These are phyloP conservation scores for Nettapus auritus DNA, from an alignment of 2,113 vertebrate genomes.

Conservation along the genomic window DNA sequence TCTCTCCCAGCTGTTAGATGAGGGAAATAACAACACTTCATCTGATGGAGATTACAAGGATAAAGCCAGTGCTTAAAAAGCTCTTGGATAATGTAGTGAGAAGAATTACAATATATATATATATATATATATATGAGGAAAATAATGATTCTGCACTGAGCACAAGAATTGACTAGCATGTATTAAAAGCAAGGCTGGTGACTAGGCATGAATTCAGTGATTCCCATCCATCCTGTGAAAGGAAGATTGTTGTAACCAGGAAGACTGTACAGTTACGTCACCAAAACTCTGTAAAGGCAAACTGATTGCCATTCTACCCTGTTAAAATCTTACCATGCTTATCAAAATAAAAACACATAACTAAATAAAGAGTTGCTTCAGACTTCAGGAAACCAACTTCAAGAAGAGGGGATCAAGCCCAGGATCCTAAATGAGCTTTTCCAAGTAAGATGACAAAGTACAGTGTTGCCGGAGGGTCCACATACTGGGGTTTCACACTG, in stretches of 20 bases:
- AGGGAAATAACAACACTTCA: background rate
- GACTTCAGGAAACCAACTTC: background rate
- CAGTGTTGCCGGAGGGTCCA: background rate
- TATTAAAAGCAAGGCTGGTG: background rate
- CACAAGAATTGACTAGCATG: background rate
- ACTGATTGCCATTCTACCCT: background rate
- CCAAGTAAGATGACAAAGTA: background rate
- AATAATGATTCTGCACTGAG: background rate
- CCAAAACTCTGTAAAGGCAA: background rate
- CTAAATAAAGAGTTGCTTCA: background rate
- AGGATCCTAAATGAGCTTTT: background rate
- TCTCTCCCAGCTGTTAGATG: background rate
- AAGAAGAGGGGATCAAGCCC: rapidly evolving
- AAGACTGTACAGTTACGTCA: background rate
- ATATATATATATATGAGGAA: slow-evolving; percentile 26
- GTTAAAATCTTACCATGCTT: background rate
- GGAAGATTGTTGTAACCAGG: background rate
- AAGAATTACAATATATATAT: slow-evolving; percentile 23
- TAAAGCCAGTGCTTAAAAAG: slow-evolving; percentile 6
- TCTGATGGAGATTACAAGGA: background rate
- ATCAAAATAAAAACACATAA: background rate
- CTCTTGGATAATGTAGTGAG: background rate
- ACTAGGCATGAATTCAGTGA: background rate
- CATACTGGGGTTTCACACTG: background rate
- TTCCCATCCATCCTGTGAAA: background rate